Conservation (phyloP, 2,888 invertebrate genomes). For the Fragum whitleyi region DNA sequence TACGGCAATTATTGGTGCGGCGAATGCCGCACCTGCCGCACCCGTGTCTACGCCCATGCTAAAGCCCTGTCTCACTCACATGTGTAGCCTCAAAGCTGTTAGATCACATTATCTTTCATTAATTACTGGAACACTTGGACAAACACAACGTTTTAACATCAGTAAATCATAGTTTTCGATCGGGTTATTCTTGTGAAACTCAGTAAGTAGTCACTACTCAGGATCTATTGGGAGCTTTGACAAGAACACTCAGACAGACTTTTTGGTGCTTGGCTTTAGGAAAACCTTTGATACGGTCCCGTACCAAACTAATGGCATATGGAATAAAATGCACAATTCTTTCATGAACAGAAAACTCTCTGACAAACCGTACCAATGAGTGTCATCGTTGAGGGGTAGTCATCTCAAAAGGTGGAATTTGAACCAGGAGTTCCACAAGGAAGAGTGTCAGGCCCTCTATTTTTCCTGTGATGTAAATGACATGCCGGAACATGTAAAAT, state of each 20-base stretch:
- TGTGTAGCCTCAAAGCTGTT: constrained; percentile 15
- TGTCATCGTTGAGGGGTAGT: constrained; percentile 7
- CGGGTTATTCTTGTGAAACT: constrained; percentile 37
- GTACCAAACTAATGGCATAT: too few relatives aligned
- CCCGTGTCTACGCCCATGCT: too few relatives aligned
- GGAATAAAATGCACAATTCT: too few relatives aligned
- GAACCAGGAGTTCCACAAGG: constrained; percentile 31
- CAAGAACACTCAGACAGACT: constrained; percentile 1
- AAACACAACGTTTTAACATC: constrained; percentile 15
- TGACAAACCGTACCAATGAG: constrained; percentile 8
- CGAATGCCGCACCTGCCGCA: too few relatives aligned
- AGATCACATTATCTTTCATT: background rate
- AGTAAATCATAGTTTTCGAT: constrained; percentile 43
- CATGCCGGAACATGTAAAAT: background rate
- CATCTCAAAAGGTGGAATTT: constrained; percentile 4
- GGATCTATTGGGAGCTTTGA: background rate
- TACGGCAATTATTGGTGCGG: too few relatives aligned
- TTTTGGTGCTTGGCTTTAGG: background rate
- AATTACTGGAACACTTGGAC: constrained; percentile 23
- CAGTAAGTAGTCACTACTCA: constrained; percentile 31
- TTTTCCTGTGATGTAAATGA: background rate
- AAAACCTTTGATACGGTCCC: constrained; percentile 8
- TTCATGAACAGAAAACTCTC: background rate
- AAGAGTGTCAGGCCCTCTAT: constrained; percentile 3
- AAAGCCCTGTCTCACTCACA: constrained; percentile 18